Conservation (phyloP, 1,140 invertebrate genomes). For the Chlorops oryzae region DNA sequence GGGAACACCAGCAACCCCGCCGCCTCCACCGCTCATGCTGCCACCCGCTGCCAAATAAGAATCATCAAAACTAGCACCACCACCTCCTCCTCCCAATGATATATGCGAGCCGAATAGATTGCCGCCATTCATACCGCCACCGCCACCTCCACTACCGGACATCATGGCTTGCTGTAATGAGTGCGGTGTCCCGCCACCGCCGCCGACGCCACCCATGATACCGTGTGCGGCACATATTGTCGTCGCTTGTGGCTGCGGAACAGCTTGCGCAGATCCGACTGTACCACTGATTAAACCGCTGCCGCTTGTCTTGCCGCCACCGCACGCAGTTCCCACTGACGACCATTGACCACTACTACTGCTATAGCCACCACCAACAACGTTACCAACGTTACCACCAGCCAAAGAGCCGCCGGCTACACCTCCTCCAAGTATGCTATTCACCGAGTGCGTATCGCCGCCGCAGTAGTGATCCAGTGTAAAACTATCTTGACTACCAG, state of each 20-base stretch:
- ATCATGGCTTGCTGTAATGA: constrained; percentile 44
- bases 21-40: constrained; percentile 34
- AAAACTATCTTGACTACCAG: constrained; percentile 50
- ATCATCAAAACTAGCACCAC: constrained; percentile 17
- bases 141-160: constrained; percentile 33
- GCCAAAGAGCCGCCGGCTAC: constrained; percentile 8
- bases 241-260: background rate
- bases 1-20: constrained; percentile 22
- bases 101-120: constrained; percentile 35
- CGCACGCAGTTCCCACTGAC: constrained; percentile 19
- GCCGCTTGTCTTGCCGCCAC: constrained; percentile 13
- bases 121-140: constrained; percentile 10
- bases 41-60: constrained; percentile 32
- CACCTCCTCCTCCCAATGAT: constrained; percentile 36
- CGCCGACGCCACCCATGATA: constrained; percentile 13
- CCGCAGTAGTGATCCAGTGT: constrained; percentile 48
- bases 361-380: constrained; percentile 12
- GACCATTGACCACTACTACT: constrained; percentile 41
- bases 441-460: constrained; percentile 37
- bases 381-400: constrained; percentile 9
- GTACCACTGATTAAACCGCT: constrained; percentile 15
- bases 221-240: constrained; percentile 19
- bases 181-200: constrained; percentile 9
- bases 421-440: constrained; percentile 18
- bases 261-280: too few species aligned